These are phyloP conservation scores for Empis livida DNA, from an alignment of 2,888 invertebrate genomes.

Conservation along the genomic window DNA sequence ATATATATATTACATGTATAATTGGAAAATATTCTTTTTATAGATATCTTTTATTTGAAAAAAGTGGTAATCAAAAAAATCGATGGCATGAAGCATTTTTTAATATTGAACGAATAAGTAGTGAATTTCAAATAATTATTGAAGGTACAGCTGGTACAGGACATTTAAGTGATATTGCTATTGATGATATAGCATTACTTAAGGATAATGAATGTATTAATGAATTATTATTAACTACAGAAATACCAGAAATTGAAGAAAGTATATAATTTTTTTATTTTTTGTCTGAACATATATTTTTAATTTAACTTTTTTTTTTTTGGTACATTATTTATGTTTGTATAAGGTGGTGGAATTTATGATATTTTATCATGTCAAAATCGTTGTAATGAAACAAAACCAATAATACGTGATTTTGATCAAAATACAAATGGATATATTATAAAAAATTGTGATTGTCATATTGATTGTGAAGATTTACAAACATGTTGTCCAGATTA, in stretches of 20 bases:
- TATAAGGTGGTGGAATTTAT: constrained; percentile 8
- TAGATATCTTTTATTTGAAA: constrained; percentile 43
- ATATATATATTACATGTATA: no score
- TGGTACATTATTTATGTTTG: no score
- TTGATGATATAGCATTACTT: constrained; percentile 63
- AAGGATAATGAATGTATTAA: constrained; percentile 27
- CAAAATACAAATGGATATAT: constrained; percentile 12
- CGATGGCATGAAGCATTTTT: constrained; percentile 47
- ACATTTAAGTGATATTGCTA: constrained; percentile 63
- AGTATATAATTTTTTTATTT: background rate
- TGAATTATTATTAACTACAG: constrained; percentile 7
- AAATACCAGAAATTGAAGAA: background rate
- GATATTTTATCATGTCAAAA: constrained; percentile 41
- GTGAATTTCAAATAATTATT: constrained; percentile 54
- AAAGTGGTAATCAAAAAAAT: constrained; percentile 55
- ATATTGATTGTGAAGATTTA: constrained; percentile 39
- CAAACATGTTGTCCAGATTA: constrained; percentile 57
- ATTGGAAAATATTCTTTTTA: no score
- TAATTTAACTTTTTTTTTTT: background rate
- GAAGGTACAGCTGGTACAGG: constrained; percentile 56
- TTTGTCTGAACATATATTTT: background rate
- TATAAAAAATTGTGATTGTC: constrained; percentile 44
- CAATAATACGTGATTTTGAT: background rate
- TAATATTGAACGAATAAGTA: constrained; percentile 33
- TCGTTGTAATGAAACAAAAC: constrained; percentile 33